Conservation (phyloP, 2,113 vertebrate genomes). For the Cyanistes caeruleus region DNA sequence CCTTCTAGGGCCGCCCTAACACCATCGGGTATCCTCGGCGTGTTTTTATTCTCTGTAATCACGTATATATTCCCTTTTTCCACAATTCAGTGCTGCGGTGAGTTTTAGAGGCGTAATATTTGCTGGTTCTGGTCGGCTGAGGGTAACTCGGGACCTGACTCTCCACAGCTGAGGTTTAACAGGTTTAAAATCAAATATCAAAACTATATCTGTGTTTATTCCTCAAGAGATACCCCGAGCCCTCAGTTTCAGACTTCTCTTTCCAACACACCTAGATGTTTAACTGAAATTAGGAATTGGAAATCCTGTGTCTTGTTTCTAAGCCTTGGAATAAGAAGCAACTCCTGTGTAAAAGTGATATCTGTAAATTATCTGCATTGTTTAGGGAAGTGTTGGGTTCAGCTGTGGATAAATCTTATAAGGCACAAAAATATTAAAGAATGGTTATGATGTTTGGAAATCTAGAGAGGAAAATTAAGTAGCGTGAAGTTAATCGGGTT, state of each 20-base stretch:
- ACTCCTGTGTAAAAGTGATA: not conserved
- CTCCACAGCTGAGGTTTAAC: not conserved
- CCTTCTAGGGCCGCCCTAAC: not conserved
- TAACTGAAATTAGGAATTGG: not conserved
- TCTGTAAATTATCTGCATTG: not conserved
- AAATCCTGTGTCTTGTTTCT: not conserved
- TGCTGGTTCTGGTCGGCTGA: not conserved
- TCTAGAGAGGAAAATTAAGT: not conserved
- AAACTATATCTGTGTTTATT: not conserved
- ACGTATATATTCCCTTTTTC: not conserved
- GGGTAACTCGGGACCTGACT: not conserved
- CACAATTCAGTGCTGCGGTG: not conserved
- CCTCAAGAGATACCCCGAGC: not conserved
- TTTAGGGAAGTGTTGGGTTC: not conserved
- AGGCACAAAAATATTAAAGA: not conserved
- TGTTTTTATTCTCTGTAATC: not conserved
- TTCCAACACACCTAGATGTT: fast-evolving
- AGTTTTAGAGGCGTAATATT: not conserved
- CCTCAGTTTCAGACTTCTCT: not conserved
- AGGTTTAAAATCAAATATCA: not conserved
- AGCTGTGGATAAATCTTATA: not conserved
- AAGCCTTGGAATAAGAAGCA: not conserved
- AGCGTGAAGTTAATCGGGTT: not conserved
- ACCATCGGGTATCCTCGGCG: not conserved
- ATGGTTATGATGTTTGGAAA: not conserved